Percentiles rank a stretch among this genome's conserved stretches.
These are phyloP conservation scores for Mesorhabditis spiculigera DNA, from an alignment of 2,888 invertebrate genomes.

Conservation along the genomic window DNA sequence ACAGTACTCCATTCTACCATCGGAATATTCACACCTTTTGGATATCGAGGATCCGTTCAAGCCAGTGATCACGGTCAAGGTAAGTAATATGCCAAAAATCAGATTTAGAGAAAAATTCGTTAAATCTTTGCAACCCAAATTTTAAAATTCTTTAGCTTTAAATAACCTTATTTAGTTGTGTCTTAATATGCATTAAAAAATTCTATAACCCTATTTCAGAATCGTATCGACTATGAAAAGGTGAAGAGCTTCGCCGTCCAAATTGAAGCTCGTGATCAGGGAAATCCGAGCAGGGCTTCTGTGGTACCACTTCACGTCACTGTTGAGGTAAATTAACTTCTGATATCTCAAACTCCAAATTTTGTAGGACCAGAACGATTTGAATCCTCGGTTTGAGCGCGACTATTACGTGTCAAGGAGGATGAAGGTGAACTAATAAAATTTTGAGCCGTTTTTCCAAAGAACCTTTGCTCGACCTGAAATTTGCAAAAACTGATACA, in stretches of 20 bases:
- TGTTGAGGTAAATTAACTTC: constrained; percentile 13
- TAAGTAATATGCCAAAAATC: background rate
- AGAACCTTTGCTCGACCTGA: no score
- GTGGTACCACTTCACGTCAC: constrained; percentile 40
- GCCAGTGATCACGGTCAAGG: constrained; percentile 43
- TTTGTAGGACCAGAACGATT: constrained; percentile 43
- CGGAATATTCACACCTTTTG: constrained; percentile 34
- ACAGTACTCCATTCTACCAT: constrained; percentile 45
- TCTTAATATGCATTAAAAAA: background rate
- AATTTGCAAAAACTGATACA: no score
- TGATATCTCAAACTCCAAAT: background rate
- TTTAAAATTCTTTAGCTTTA: no score
- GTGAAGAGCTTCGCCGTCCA: constrained; percentile 44
- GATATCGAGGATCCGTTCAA: constrained; percentile 46
- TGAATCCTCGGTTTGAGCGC: constrained; percentile 45
- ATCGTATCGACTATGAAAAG: constrained; percentile 50
- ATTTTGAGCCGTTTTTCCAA: no score
- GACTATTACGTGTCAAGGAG: constrained; percentile 38
- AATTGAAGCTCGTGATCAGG: constrained; percentile 47
- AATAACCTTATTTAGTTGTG: background rate
- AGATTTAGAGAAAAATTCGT: background rate
- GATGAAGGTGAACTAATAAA: constrained; percentile 29
- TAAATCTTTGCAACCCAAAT: no score
- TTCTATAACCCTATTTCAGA: constrained; percentile 13
- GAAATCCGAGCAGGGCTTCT: constrained; percentile 36